phyloP scores from a whole-genome alignment of 1,140 invertebrate species.

The Panagrolaimus sp. region DNA sequence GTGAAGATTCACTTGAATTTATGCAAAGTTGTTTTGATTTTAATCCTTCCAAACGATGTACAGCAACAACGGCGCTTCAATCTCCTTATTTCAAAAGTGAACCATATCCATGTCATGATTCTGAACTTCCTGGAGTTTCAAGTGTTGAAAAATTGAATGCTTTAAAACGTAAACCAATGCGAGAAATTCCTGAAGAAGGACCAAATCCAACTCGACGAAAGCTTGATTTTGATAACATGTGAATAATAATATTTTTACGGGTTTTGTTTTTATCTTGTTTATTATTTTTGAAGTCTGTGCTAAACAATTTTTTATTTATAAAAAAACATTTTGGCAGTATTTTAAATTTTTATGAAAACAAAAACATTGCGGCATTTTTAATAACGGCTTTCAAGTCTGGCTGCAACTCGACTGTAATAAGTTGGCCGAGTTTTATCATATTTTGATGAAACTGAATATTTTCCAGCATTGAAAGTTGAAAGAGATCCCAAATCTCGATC shows the following conservation, averaged over 20 bases:
- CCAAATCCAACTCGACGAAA: not conserved
- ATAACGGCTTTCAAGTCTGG: not conserved
- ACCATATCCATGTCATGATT: slow-evolving; percentile 52
- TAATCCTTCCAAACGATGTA: slow-evolving; percentile 77
- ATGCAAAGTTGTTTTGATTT: slow-evolving; percentile 74
- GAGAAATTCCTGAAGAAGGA: not conserved
- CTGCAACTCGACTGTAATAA: slow-evolving; percentile 20
- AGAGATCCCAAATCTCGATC: slow-evolving; percentile 21
- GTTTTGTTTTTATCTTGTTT: not conserved
- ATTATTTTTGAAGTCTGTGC: not conserved
- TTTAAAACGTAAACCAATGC: not conserved
- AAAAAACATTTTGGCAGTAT: too few species aligned
- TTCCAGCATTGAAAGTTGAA: not conserved
- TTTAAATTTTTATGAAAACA: too few species aligned
- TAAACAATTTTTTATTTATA: too few species aligned
- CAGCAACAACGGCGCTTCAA: slow-evolving; percentile 57
- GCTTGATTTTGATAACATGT: not conserved
- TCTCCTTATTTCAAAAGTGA: slow-evolving; percentile 45
- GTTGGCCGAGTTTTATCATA: slow-evolving; percentile 25
- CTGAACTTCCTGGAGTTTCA: slow-evolving; percentile 43
- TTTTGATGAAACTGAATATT: slow-evolving; percentile 18
- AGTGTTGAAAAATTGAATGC: slow-evolving; percentile 23
- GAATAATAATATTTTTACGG: not conserved
- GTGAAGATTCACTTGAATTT: slow-evolving; percentile 82
- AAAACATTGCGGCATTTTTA: not conserved